Evolutionary conservation across 2,888 invertebrate species (phyloP).

Genomic region (Pecten maximus): DNA sequence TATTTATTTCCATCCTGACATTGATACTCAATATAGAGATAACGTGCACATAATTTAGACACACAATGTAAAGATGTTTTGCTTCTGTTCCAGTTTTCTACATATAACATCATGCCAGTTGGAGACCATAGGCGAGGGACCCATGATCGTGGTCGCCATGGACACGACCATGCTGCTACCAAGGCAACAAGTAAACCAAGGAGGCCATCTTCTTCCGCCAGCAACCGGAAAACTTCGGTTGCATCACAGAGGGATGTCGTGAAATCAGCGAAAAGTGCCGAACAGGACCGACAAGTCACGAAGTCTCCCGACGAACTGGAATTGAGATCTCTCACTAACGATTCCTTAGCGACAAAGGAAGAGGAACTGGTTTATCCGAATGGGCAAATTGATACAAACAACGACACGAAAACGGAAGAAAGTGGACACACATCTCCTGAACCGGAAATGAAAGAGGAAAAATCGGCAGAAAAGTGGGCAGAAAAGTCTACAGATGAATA

Average conservation of each 20-base stretch:
- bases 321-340: constrained; percentile 9
- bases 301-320: background rate
- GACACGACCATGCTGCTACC: background rate
- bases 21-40: too few relatives aligned
- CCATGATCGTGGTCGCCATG: constrained; percentile 26
- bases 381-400: background rate
- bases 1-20: too few relatives aligned
- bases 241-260: background rate
- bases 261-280: background rate
- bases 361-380: background rate
- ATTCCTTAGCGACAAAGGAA: background rate
- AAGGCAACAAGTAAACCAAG: background rate
- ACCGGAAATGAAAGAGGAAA: constrained; percentile 44
- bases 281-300: constrained; percentile 16
- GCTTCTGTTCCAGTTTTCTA: background rate
- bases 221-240: background rate
- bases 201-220: background rate
- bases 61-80: background rate
- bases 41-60: background rate
- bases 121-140: background rate
- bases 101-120: background rate
- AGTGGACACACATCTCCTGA: background rate
- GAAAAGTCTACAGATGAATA: constrained; percentile 57
- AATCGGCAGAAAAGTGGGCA: constrained; percentile 45
- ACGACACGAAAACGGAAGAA: background rate